These are phyloP conservation scores for Maniola jurtina DNA, from an alignment of 1,140 invertebrate species.

Conservation along the genomic window DNA sequence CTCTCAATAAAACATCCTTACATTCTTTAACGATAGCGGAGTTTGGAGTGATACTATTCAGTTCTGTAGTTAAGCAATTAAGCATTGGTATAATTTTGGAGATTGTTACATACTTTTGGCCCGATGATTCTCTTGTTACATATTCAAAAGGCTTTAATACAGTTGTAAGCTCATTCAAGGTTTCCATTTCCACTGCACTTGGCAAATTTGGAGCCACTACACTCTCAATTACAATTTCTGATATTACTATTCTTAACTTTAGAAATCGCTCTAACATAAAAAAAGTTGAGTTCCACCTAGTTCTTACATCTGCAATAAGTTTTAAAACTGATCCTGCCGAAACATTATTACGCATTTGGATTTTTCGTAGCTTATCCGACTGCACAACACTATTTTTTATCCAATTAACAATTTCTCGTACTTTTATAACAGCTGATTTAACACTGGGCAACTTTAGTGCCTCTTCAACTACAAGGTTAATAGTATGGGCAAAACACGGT, in stretches of 20 bases:
- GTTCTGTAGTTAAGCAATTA: slow-evolving; percentile 36
- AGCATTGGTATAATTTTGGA: slow-evolving; percentile 39
- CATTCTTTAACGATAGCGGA: slow-evolving; percentile 31
- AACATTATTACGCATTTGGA: slow-evolving; percentile 27
- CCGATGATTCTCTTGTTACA: slow-evolving; percentile 35
- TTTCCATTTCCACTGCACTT: slow-evolving; percentile 36
- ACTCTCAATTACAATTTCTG: slow-evolving; percentile 34
- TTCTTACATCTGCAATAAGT: slow-evolving; percentile 19
- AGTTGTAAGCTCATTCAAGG: slow-evolving; percentile 21
- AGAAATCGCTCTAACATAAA: slow-evolving; percentile 32
- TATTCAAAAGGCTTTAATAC: slow-evolving; percentile 21
- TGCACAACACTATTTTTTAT: slow-evolving; percentile 35
- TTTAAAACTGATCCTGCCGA: slow-evolving; percentile 23
- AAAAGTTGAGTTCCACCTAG: slow-evolving; percentile 31
- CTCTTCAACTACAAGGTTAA: slow-evolving; percentile 25
- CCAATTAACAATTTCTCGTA: slow-evolving; percentile 33
- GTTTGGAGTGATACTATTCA: slow-evolving; percentile 35
- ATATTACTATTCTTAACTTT: slow-evolving; percentile 8
- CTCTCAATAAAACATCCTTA: slow-evolving; percentile 37
- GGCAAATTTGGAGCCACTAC: slow-evolving; percentile 23
- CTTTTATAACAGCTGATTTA: slow-evolving; percentile 28
- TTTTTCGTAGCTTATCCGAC: slow-evolving; percentile 33
- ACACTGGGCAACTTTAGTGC: slow-evolving; percentile 19
- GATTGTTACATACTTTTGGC: slow-evolving; percentile 36
- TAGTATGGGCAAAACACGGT: slow-evolving; percentile 31